These are phyloP conservation scores for Elachura formosa DNA, from an alignment of 2,113 vertebrate species.

Conservation along the genomic window DNA sequence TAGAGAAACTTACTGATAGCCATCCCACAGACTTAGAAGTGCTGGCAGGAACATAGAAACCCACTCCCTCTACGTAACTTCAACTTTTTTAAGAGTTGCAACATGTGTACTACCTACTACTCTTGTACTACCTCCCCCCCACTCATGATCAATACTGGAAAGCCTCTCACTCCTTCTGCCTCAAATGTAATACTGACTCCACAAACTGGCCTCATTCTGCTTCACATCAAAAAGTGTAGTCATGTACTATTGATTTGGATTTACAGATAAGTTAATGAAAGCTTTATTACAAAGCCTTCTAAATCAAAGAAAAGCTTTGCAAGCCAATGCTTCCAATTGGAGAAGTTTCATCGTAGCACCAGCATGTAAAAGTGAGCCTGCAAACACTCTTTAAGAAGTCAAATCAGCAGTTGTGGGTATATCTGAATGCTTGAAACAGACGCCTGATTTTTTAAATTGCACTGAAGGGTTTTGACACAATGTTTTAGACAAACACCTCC, in stretches of 20 bases:
- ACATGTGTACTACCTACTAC: too few relatives aligned
- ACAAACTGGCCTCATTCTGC: not conserved
- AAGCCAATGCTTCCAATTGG: not conserved
- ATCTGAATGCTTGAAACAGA: not conserved
- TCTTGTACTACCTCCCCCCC: not conserved
- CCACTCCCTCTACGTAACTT: rapidly evolving
- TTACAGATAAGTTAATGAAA: not conserved
- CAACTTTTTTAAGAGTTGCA: not conserved
- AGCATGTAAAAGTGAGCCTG: not conserved
- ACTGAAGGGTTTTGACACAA: not conserved
- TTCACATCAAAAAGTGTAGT: not conserved
- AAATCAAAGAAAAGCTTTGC: not conserved
- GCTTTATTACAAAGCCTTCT: not conserved
- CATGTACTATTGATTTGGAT: not conserved
- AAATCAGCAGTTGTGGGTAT: not conserved
- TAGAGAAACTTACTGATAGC: not conserved
- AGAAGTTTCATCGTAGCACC: not conserved
- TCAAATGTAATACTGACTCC: not conserved
- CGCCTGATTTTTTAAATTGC: not conserved
- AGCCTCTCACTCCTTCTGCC: not conserved
- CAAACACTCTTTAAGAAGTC: not conserved
- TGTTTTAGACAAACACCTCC: not conserved
- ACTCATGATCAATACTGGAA: not conserved
- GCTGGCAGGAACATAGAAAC: not conserved
- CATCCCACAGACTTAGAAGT: not conserved